Percentiles rank a stretch among this genome's conserved stretches.
Evolutionary conservation across 2,113 vertebrate genomes (phyloP).

Genomic region (Channa maculata): DNA sequence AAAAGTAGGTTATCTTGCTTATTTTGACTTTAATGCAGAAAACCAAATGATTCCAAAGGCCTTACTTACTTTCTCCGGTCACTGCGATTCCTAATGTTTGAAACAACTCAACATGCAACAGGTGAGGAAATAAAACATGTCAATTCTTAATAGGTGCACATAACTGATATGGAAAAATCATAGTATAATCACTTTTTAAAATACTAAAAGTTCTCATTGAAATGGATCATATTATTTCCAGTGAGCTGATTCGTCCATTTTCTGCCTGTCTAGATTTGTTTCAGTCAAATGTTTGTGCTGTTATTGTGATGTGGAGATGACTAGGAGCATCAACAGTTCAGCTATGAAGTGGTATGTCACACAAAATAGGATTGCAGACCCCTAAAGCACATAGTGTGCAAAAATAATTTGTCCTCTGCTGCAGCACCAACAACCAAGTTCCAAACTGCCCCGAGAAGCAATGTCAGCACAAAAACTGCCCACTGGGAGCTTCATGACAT

Average conservation of each 20-base stretch:
- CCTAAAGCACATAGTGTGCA: conserved; percentile 27
- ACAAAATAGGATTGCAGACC: conserved; percentile 30
- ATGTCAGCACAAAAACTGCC: conserved; percentile 28
- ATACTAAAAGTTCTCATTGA: too few species aligned
- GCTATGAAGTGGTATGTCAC: conserved; percentile 10
- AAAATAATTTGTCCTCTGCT: conserved; percentile 52
- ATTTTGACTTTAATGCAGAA: too few species aligned
- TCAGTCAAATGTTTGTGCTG: neutral
- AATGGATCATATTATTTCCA: neutral
- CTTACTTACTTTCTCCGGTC: too few species aligned
- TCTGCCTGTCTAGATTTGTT: conserved; percentile 3
- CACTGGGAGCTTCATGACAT: conserved; percentile 19
- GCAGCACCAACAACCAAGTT: conserved; percentile 31
- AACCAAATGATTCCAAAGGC: too few species aligned
- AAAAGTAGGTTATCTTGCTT: too few species aligned
- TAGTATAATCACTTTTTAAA: too few species aligned
- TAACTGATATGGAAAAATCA: too few species aligned
- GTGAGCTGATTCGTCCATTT: conserved; percentile 18
- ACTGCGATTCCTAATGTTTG: too few species aligned
- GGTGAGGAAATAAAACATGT: too few species aligned
- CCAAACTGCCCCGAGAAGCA: conserved; percentile 43
- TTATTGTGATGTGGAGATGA: conserved; percentile 49
- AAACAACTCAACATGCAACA: too few species aligned
- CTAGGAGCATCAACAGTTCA: conserved; percentile 43
- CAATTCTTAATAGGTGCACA: too few species aligned